Base-by-base conservation (phyloP, 23 tunicate species). In the Ascidia mentula region DNA sequence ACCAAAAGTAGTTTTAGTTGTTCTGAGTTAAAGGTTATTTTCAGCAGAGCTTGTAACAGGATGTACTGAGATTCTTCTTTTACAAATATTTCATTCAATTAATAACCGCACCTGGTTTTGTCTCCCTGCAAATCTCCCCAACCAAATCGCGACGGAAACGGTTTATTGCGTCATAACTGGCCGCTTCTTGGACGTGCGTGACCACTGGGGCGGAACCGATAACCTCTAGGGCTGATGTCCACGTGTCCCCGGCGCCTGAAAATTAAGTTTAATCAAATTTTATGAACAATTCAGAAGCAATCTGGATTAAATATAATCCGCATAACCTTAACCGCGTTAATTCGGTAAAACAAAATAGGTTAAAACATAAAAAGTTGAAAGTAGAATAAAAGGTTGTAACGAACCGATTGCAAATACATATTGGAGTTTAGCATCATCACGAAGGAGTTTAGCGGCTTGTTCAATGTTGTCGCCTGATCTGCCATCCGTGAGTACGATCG, bases 121-220 rank as follows among this genome's bases (percentile, higher is more conserved):
- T 90, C 45, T 90, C 85, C 20, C 86, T 59, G 76, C 95, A 90
- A 53, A 90, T 90, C 69, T 90, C 88, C 20, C 86, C 89, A 35
- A 90, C 95, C 46, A 90, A 31, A 0, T 90, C 77, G 37, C 88
- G 40, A 0, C 95, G 59, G 69, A 85, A 74, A 0, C 73, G 60
- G 80, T 90, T 90, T 45, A 90, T 90, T 40, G 77, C 95, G 60
- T 90, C 95, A 80, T 85, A 84, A 79, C 86, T 90, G 60, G 89
- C 75, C 20, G 86, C 80, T 26, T 84, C 83, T 61, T 81, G 88
- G 6, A 90, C 86, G 74, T 90, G 95, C 12, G 95, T 38, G 13
- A 84, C 82, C 36, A 85, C 65, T 18, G 89, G 89, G 31, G 76
- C 86, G 9, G 95, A 85, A 35, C 89, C 95, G 15, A 90, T 80